Evolutionary conservation across 2,797 vertebrate species (phyloP).

Genomic region (Melanotaenia pygmaea): DNA sequence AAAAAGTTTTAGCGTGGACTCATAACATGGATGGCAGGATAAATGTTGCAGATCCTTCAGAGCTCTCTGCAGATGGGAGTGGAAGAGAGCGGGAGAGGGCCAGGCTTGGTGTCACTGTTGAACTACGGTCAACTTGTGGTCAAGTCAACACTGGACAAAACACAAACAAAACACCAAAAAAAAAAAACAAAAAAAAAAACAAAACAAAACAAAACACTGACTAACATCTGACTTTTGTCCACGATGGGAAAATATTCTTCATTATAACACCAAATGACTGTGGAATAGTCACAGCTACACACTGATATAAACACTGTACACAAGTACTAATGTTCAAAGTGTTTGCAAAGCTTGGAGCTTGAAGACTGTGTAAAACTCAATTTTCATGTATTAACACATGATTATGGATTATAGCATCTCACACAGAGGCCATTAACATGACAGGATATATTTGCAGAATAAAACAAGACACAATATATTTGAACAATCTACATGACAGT

Average conservation of each 20-base stretch:
- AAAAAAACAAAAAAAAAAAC: no score
- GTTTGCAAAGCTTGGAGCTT: background rate
- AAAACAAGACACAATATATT: background rate
- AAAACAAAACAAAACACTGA: background rate
- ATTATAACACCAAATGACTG: background rate
- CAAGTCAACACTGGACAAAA: background rate
- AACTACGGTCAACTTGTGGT: no score
- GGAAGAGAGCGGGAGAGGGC: no score
- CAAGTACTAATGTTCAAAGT: no score
- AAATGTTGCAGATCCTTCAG: slow-evolving; percentile 1
- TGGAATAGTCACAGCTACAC: background rate
- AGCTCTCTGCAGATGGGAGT: background rate
- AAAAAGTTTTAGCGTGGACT: background rate
- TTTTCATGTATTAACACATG: background rate
- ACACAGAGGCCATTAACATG: background rate
- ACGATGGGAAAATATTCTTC: background rate
- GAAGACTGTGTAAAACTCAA: background rate
- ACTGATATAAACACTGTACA: background rate
- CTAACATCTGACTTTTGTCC: background rate
- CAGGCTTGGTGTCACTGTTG: no score
- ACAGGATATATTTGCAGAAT: background rate
- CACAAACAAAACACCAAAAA: no score
- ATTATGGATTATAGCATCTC: background rate
- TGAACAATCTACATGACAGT: background rate
- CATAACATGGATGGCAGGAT: background rate